Percentiles rank a stretch among this genome's conserved stretches.
Conservation (phyloP, 2,797 vertebrate species). For the Paramormyrops hopkinsi region DNA sequence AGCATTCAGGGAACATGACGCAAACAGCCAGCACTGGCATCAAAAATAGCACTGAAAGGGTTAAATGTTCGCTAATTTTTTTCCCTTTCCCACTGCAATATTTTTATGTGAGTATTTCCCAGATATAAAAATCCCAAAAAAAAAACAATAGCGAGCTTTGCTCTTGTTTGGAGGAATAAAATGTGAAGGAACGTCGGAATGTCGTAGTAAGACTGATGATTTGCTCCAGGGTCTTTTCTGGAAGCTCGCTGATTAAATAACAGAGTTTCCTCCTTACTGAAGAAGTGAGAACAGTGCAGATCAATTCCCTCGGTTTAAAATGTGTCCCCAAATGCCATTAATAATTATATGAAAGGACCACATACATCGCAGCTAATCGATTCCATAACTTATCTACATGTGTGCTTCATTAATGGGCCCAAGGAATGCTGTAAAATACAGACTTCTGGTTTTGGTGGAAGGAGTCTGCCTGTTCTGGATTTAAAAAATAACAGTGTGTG, state of each 20-base stretch:
- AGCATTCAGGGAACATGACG: background rate
- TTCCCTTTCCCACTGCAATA: background rate
- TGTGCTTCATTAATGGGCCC: conserved; percentile 67
- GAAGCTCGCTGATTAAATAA: conserved; percentile 24
- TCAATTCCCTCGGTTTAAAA: conserved; percentile 51
- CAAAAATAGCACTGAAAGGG: background rate
- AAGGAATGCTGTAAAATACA: conserved; percentile 57
- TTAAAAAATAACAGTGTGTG: conserved; percentile 64
- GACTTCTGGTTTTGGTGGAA: conserved; percentile 60
- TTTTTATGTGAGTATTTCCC: conserved; percentile 11
- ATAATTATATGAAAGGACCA: conserved; percentile 54
- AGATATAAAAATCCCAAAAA: background rate
- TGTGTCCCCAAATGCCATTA: conserved; percentile 57
- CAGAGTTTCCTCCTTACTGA: conserved; percentile 38
- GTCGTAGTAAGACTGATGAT: background rate
- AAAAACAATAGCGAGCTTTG: background rate
- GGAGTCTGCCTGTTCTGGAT: conserved; percentile 72
- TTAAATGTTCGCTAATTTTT: background rate
- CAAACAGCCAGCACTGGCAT: background rate
- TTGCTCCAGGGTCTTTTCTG: background rate
- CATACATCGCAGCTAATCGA: conserved; percentile 65
- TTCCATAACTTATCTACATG: conserved; percentile 67
- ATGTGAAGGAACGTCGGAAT: background rate
- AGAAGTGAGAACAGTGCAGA: conserved; percentile 57
- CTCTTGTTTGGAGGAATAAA: background rate